A percentile compares a stretch with the other conserved stretches of the same genome.
Evolutionary conservation across 1,140 invertebrate species (phyloP).

Genomic region (Papilio dardanus): DNA sequence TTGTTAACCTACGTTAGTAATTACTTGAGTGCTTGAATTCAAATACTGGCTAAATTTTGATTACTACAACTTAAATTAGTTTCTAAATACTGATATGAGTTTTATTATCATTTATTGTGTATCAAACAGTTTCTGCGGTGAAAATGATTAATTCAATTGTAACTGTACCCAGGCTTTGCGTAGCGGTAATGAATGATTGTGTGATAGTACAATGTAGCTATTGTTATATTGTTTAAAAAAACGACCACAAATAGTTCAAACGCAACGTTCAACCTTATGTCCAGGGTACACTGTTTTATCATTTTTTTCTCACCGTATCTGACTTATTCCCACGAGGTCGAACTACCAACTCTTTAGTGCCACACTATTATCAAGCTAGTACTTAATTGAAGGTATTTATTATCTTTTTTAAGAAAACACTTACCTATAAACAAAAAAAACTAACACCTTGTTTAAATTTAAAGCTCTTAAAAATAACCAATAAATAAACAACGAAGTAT

Average conservation of each 20-base stretch:
- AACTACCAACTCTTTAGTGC: not conserved
- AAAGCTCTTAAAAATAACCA: not conserved
- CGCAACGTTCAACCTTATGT: not conserved
- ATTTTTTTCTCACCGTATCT: not conserved
- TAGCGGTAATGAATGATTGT: not conserved
- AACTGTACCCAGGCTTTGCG: not conserved
- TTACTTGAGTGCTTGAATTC: not conserved
- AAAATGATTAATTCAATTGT: conserved; percentile 1
- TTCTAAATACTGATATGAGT: not conserved
- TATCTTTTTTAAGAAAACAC: too few relatives aligned
- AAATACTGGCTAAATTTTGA: not conserved
- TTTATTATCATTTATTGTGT: not conserved
- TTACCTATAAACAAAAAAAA: too few relatives aligned
- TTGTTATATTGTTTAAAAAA: conserved; percentile 12
- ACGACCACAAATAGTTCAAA: conserved; percentile 7
- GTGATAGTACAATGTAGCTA: conserved; percentile 20
- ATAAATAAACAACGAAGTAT: not conserved
- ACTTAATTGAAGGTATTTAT: too few relatives aligned
- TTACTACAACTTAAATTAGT: not conserved
- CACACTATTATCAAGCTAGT: too few relatives aligned
- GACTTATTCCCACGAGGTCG: not conserved
- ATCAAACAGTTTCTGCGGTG: not conserved
- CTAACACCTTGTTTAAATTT: too few relatives aligned
- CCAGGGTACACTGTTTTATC: not conserved
- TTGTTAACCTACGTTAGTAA: not conserved